Evolutionary conservation across 2,113 vertebrate species (phyloP).

Genomic region (Hydrochoerus hydrochaeris): DNA sequence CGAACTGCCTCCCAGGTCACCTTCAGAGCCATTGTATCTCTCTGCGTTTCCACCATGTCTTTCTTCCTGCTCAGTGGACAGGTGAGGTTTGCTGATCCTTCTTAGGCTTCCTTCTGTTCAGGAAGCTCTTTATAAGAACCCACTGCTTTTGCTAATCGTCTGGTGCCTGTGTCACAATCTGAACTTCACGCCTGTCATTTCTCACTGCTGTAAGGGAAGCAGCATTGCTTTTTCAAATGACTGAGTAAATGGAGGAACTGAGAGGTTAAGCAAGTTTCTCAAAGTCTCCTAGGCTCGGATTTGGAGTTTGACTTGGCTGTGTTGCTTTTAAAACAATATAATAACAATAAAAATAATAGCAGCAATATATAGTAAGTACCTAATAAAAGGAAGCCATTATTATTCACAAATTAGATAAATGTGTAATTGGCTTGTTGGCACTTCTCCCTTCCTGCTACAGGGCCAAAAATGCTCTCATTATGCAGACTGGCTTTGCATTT

Average conservation of each 20-base stretch:
- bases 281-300: neutral
- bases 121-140: neutral
- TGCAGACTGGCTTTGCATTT: neutral
- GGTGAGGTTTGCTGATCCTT: neutral
- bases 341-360: slow-evolving; percentile 43
- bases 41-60: neutral
- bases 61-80: neutral
- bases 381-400: slow-evolving; percentile 40
- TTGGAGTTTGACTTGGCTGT: slow-evolving; percentile 24
- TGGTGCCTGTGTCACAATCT: too few relatives aligned
- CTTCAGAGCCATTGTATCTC: neutral
- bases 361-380: neutral
- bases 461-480: slow-evolving; percentile 41
- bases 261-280: neutral
- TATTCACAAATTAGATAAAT: slow-evolving; percentile 49
- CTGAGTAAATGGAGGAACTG: neutral
- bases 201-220: neutral
- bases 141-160: neutral
- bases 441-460: neutral
- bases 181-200: neutral
- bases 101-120: neutral
- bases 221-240: neutral
- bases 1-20: neutral
- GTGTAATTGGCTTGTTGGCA: neutral
- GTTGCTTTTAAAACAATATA: slow-evolving; percentile 30